These are phyloP conservation scores for Colossoma macropomum DNA, from an alignment of 2,113 vertebrate genomes.

Conservation along the genomic window DNA sequence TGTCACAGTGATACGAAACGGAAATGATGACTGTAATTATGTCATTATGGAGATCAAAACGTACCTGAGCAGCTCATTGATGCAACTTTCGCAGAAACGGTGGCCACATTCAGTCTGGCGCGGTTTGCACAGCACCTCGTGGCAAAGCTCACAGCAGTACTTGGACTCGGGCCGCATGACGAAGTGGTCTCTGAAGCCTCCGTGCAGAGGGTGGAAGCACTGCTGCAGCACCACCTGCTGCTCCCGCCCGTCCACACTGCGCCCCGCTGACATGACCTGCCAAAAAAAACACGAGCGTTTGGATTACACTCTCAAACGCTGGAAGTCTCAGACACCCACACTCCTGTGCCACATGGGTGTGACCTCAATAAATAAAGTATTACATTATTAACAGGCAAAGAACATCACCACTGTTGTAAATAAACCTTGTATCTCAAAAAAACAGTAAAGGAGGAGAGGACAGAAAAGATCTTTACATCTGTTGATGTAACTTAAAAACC, in stretches of 20 bases:
- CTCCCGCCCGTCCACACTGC: conserved; percentile 77
- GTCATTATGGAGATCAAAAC: neutral
- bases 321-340: neutral
- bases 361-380: no score
- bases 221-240: conserved; percentile 78
- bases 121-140: conserved; percentile 90
- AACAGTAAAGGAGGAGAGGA: no score
- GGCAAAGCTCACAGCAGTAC: conserved; percentile 94
- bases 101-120: conserved; percentile 96
- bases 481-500: no score
- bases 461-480: no score
- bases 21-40: neutral
- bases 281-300: neutral
- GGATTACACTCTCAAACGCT: no score
- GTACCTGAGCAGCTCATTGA: conserved; percentile 78
- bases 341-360: neutral
- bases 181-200: conserved; percentile 93
- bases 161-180: conserved; percentile 90
- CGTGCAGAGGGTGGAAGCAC: conserved; percentile 82
- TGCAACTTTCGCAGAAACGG: conserved; percentile 95
- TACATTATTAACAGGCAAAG: no score
- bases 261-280: conserved; percentile 83
- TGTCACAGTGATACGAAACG: neutral
- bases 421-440: no score
- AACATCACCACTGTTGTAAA: no score